Evolutionary conservation across 1,140 invertebrate species (phyloP), one percentile per base, ranked within the genome.

Genomic region (Hydropsyche tenuis): DNA sequence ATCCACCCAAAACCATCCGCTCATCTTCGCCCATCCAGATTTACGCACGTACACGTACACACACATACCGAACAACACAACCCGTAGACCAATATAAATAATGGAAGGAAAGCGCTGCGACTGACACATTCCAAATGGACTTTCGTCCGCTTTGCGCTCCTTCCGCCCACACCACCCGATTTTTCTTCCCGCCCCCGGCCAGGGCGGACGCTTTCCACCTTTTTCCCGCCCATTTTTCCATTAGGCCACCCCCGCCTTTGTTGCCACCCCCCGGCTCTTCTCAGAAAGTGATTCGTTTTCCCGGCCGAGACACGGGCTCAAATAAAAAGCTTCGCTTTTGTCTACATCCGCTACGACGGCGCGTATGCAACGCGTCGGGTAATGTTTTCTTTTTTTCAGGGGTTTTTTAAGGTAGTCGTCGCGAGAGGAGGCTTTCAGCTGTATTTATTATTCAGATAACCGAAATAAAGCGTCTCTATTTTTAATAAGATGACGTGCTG

Each of bases 51-150:
- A 60, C 23, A 60, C 56, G 25, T 12, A 56, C 51, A 56, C 22
- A 60, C 23, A 60, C 23, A 60, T 23, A 60, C 11, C 23, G n/a
- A 60, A 60, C 22, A 7, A 12, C 9, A 7, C 23, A 7, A 14
- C 23, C 56, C 20, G 48, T 56, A 70, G 37, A 56, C 73, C 65
- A 30, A 69, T 69, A 73, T 73, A 73, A 73, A 73, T 73, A 70
- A 70, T 64, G 66, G 53, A 62, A 74, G 56, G 60, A 63, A 63
- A 62, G 20, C 65, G 42, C 64, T 75, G 73, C 56, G 43, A 37
- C 73, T 75, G 73, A 75, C 73, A 75, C 69, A 66, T 75, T 75
- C 68, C 69, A 75, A 75, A 75, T 75, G 73, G 69, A 71, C 60
- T 71, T 75, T 65, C 63, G 43, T 37, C 30, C 63, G 23, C 43